A percentile compares a stretch with the other conserved stretches of the same genome.
These are phyloP conservation scores for Halcyon senegalensis DNA, from an alignment of 2,113 vertebrate genomes.

Conservation along the genomic window DNA sequence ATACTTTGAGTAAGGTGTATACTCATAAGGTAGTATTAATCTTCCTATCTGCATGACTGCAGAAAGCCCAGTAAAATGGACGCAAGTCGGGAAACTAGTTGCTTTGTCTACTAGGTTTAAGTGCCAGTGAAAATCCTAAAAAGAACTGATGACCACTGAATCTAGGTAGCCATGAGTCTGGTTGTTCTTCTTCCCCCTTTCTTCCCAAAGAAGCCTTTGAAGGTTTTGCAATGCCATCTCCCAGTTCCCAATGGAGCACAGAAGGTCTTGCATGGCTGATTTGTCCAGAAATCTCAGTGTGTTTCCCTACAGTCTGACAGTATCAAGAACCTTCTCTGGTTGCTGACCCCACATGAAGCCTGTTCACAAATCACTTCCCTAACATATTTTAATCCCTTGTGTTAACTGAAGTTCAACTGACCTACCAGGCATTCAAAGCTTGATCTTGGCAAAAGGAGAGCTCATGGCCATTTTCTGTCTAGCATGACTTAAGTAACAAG, in stretches of 20 bases:
- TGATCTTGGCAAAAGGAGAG: background rate
- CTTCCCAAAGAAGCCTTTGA: background rate
- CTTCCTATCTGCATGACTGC: background rate
- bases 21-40: background rate
- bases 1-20: background rate
- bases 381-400: background rate
- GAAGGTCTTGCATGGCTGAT: background rate
- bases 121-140: background rate
- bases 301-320: background rate
- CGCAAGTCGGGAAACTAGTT: background rate
- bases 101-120: background rate
- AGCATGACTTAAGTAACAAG: background rate
- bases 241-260: background rate
- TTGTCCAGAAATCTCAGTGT: background rate
- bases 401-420: background rate
- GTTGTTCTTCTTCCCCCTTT: background rate
- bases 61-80: background rate
- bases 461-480: background rate
- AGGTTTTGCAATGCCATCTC: background rate
- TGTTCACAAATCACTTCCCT: background rate
- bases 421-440: background rate
- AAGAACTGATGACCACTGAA: background rate
- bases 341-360: background rate
- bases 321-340: background rate
- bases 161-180: background rate